Base-by-base conservation (phyloP, 2,888 invertebrate genomes). In the Agrochola litura region DNA sequence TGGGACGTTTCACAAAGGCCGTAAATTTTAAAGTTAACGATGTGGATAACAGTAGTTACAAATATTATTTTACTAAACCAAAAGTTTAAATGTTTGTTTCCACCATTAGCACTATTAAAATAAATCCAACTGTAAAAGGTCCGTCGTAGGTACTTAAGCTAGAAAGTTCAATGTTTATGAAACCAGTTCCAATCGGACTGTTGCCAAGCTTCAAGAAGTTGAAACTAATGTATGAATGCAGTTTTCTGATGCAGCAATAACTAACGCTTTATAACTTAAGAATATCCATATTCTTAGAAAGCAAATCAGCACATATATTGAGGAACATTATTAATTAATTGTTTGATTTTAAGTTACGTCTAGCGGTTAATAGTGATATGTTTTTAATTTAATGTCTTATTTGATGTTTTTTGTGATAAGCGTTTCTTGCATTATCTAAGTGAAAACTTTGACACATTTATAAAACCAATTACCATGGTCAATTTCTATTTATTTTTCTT, bases 161-260 rank as follows among this genome's bases (percentile, higher is more conserved):
- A 70, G 77, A 82, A 82, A 81, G 85, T 72, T 76, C 54, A 66
- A 67, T 70, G 30, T 81, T 72, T 69, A n/a, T 66, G 8, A 68
- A 85, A 81, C 76, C 69, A 66, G 72, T 76, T 85, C 12, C 25
- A 76, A 61, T 60, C 19, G 25, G 12, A 68, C 22, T 30, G 68
- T 46, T 81, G 8, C 30, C 25, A 56, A 74, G 54, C 43, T 79
- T 60, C 49, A 19, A 68, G 46, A 49, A 41, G n/a, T 30, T 64
- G 12, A 12, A 60, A 4, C 25, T 72, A n/a, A 14, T 16, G 2
- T 52, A 52, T 68, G 25, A 49, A 81, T 65, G 37, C 19, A 69
- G 41, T 65, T 56, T 30, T 14, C 9, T 63, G 12, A 37, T 64
- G 43, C 63, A 43, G 43, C 19, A 52, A 16, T 46, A 30, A 78